Evolutionary conservation across 1,140 invertebrate species (phyloP).

Genomic region (Apocrypta bakeri): DNA sequence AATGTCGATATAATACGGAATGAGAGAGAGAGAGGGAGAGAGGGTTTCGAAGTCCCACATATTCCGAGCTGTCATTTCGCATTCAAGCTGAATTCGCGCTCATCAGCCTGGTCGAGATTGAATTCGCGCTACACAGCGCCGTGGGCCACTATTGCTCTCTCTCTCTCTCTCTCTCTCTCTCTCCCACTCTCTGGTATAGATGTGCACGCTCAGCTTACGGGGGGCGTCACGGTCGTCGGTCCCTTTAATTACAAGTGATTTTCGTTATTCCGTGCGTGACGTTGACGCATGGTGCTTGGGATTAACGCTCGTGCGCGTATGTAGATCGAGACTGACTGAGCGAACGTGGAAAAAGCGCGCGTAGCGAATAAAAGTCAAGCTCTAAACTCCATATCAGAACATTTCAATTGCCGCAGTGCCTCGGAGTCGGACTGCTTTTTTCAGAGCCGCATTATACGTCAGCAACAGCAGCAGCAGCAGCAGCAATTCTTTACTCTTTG

Average conservation of each 20-base stretch:
- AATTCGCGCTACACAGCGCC: slow-evolving; percentile 18
- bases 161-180: too few species aligned
- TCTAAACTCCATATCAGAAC: neutral
- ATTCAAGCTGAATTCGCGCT: slow-evolving; percentile 39
- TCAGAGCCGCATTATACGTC: neutral
- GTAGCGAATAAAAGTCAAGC: slow-evolving; percentile 13
- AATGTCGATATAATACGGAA: slow-evolving; percentile 9
- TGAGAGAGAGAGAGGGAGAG: neutral
- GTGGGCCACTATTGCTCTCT: neutral
- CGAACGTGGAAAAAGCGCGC: neutral
- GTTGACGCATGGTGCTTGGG: slow-evolving; percentile 39
- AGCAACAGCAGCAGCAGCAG: too few species aligned
- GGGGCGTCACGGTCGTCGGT: slow-evolving; percentile 27
- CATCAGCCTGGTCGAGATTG: slow-evolving; percentile 34
- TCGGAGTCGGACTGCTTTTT: too few species aligned
- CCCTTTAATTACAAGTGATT: slow-evolving; percentile 50
- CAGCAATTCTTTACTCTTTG: too few species aligned
- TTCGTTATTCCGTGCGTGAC: slow-evolving; percentile 44
- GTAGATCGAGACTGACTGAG: neutral
- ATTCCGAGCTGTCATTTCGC: slow-evolving; percentile 44
- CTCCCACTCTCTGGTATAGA: neutral
- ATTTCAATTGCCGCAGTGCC: neutral
- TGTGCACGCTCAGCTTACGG: slow-evolving; percentile 10
- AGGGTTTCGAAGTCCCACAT: neutral
- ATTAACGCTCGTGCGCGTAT: slow-evolving; percentile 7